Evolutionary conservation across 2,888 invertebrate species (phyloP), one percentile per base, ranked within the genome.

Genomic region (Machimus atricapillus): DNA sequence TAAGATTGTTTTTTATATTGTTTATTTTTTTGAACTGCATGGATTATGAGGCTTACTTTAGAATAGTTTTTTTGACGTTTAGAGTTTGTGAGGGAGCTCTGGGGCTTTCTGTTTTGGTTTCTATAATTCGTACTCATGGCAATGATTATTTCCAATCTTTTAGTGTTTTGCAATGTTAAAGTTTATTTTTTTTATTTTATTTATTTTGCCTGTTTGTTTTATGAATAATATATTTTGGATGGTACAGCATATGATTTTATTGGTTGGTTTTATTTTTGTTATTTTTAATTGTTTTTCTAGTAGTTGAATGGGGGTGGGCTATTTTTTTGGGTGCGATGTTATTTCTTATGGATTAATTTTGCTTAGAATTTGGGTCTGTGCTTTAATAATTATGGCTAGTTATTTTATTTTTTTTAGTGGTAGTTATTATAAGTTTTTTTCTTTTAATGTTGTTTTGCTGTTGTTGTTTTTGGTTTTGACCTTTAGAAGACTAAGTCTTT

Each of bases 41-140:
- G 91, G 90, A 91, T 89, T 93, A 91, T 93, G 93, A 94, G 91
- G 91, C 92, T 90, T 94, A 93, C 94, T 93, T 94, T 93, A 93
- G 93, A 90, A 93, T 95, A 91, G 91, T 94, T 91, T 95, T 94
- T 94, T 93, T 95, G 91, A 93, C 93, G 87, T 94, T 95, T 93
- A 93, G 93, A 88, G 95, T 95, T 83, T 95, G 95, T 94, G 95
- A 95, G 37, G 94, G 95, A 0, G 94, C 94, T 89, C 94, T 95
- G 92, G 95, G 95, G 0, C 90, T 95, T 90, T 94, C 94, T 8
- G 93, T 95, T 93, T 93, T 95, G 92, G 93, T 95, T 89, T 93
- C 93, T 76, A 92, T 95, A 92, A 93, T 94, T 93, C 95, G 95
- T 14, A 93, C 93, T 88, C 93, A 94, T 93, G 95, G 95, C 0